phyloP scores from a whole-genome alignment of 1,140 invertebrate genomes.

The Plodia interpunctella region DNA sequence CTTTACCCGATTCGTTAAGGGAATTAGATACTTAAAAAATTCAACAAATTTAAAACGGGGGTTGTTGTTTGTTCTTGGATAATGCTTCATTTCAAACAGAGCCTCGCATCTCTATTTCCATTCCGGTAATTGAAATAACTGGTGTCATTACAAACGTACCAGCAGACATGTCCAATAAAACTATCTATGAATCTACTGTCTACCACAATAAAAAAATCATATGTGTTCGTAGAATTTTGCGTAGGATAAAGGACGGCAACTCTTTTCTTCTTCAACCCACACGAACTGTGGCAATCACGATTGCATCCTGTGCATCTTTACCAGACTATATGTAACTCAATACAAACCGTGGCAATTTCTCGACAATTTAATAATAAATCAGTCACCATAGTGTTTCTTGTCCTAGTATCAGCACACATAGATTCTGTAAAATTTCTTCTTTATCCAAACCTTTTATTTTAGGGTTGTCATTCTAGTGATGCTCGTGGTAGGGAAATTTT shows the following conservation, averaged over 20 bases:
- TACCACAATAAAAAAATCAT: constrained; percentile 11
- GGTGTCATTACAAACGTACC: no score
- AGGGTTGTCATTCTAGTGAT: background rate
- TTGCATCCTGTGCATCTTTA: constrained; percentile 3
- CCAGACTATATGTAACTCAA: background rate
- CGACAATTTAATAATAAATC: background rate
- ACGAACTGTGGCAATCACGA: constrained; percentile 10
- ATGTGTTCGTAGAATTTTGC: constrained; percentile 4
- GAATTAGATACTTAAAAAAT: constrained; percentile 11
- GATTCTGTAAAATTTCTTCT: no score
- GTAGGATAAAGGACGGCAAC: constrained; percentile 2
- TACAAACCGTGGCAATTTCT: constrained; percentile 8
- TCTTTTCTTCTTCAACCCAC: constrained; percentile 5
- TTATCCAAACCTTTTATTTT: no score
- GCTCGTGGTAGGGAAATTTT: constrained; percentile 2
- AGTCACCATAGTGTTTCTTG: constrained; percentile 8
- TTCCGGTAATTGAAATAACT: no score
- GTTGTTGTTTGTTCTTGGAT: no score
- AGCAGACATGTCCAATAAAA: no score
- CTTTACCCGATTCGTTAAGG: constrained; percentile 11
- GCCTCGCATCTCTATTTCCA: no score
- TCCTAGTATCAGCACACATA: no score
- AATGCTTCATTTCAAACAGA: no score
- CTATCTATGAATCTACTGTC: no score
- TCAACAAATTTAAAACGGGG: no score